Evolutionary conservation across 2,888 invertebrate species (phyloP), one percentile per base, ranked within the genome.

Genomic region (Melanostoma scalare): DNA sequence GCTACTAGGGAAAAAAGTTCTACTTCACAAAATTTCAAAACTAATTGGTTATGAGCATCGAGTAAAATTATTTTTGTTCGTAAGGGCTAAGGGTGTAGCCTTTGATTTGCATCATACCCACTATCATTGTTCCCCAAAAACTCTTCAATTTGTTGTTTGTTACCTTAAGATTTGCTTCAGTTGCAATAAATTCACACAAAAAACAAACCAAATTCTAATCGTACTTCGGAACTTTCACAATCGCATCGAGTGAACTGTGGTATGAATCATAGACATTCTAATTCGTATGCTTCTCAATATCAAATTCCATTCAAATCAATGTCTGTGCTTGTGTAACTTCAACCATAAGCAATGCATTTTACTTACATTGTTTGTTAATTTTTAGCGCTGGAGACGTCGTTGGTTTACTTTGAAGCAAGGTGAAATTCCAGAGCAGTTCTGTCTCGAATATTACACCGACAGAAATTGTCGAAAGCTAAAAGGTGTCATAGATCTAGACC

Each of bases 361-460:
- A 31, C 60, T 75, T 35, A 46, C 31, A 9, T 31, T 81, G 53
- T 6, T 55, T 48, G 48, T 58, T 20, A 50, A 60, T 55, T 90
- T 91, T 40, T 91, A 99, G 98, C 95, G 97, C 93, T 98, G 98
- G 98, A 95, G 98, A 91, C 94, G 96, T 90, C 94, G 98, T 88
- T 99, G 97, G 96, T 99, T 98, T 92, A 95, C 97, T 86, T 93
- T 99, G 88, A 95, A 96, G 86, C 96, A 97, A 90, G 97, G 97
- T 87, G 97, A 98, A 90, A 94, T 98, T 89, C 98, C 98, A 68
- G 97, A 96, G 74, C 98, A 98, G 92, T 98, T 96, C 92, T 95
- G 96, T 89, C 93, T 98, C 87, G 97, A 97, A 90, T 99, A 99
- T 91, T 98, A 96, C 92, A 96, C 97, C 46, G 98, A 98, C 91